phyloP scores from a whole-genome alignment of 2,797 vertebrate species.

The Cottoperca gobio region DNA sequence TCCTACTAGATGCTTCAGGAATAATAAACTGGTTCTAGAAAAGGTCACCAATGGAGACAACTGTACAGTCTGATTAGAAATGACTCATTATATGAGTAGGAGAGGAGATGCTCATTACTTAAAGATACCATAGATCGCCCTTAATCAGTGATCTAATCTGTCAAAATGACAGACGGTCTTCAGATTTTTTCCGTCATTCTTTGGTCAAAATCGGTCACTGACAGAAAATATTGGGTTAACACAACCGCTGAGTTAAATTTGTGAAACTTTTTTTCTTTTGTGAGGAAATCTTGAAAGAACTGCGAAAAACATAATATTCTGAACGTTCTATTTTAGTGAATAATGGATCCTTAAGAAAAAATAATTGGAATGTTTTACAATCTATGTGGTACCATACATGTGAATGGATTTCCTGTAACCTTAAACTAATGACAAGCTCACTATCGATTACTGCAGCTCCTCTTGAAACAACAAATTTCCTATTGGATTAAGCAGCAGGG shows the following conservation, averaged over 20 bases:
- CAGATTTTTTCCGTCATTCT: too few species aligned
- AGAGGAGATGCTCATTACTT: too few species aligned
- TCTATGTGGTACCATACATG: not conserved
- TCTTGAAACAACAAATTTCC: not conserved
- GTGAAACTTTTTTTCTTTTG: not conserved
- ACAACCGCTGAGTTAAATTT: too few species aligned
- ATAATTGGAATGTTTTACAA: too few species aligned
- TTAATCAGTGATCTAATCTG: too few species aligned
- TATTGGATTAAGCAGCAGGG: constrained; percentile 7
- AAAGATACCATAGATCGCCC: too few species aligned
- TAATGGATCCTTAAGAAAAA: not conserved
- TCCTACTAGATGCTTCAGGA: not conserved
- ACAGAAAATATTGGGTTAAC: too few species aligned
- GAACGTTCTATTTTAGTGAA: not conserved
- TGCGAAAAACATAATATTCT: not conserved
- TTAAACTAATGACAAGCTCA: not conserved
- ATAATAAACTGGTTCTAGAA: constrained; percentile 15
- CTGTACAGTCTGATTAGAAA: not conserved
- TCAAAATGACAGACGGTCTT: too few species aligned
- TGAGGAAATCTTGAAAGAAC: not conserved
- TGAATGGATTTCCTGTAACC: not conserved
- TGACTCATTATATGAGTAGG: too few species aligned
- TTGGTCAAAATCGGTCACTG: too few species aligned
- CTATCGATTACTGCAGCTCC: not conserved
- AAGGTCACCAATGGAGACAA: constrained; percentile 1